A percentile compares a stretch with the other conserved stretches of the same genome.
These are phyloP conservation scores for Acanthopleura granulata DNA, from an alignment of 2,888 invertebrate species.

Conservation along the genomic window DNA sequence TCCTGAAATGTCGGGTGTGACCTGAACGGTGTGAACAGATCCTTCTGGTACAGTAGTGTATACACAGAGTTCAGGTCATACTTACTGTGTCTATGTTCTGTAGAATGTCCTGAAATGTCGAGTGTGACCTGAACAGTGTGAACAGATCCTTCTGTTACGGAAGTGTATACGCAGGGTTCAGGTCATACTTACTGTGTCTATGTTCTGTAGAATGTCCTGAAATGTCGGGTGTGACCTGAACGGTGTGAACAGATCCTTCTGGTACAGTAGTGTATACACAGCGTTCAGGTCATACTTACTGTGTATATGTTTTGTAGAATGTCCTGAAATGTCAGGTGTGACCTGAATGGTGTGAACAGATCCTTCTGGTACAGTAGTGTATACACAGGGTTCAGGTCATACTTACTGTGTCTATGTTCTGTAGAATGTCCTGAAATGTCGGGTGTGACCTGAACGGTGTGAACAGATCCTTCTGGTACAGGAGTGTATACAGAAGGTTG, in stretches of 20 bases:
- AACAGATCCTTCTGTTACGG: slow-evolving; percentile 91
- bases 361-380: slow-evolving; percentile 91
- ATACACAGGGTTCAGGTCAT: slow-evolving; percentile 90
- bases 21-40: slow-evolving; percentile 83
- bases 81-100: slow-evolving; percentile 94
- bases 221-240: slow-evolving; percentile 86
- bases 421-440: slow-evolving; percentile 90
- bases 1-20: slow-evolving; percentile 90
- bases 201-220: slow-evolving; percentile 92
- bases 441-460: slow-evolving; percentile 82
- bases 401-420: slow-evolving; percentile 92
- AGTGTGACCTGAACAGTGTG: slow-evolving; percentile 81
- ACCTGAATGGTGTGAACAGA: slow-evolving; percentile 82
- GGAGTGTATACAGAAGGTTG: slow-evolving; percentile 93
- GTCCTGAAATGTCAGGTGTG: slow-evolving; percentile 89
- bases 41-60: slow-evolving; percentile 89
- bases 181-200: slow-evolving; percentile 85
- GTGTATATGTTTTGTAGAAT: slow-evolving; percentile 95
- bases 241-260: slow-evolving; percentile 83
- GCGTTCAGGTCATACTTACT: slow-evolving; percentile 90
- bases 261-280: slow-evolving; percentile 95
- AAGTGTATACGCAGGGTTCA: slow-evolving; percentile 94
- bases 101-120: slow-evolving; percentile 89
- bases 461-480: slow-evolving; percentile 91
- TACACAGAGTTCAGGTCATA: slow-evolving; percentile 94